Percentiles rank a stretch among this genome's conserved stretches.
phyloP scores from a whole-genome alignment of 1,140 invertebrate genomes.

The Acromyrmex echinatior region DNA sequence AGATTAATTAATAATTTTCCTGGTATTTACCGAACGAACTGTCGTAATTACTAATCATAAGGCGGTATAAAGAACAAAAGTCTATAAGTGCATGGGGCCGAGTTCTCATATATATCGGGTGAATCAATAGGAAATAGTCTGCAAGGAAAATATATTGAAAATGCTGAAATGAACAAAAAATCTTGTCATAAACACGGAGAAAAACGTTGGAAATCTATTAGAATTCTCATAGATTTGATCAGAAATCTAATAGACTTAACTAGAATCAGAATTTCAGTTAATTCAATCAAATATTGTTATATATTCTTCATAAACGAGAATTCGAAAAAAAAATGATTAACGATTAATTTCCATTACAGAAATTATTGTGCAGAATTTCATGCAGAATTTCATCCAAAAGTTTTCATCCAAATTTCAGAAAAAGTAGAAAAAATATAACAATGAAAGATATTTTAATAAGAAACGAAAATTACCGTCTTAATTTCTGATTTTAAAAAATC shows the following conservation, averaged over 20 bases:
- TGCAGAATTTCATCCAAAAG: background rate
- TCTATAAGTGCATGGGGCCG: background rate
- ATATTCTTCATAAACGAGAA: background rate
- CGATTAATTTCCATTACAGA: background rate
- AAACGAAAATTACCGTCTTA: background rate
- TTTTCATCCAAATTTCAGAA: background rate
- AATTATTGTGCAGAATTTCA: background rate
- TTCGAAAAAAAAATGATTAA: background rate
- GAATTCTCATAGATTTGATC: too few species aligned
- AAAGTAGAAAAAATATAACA: background rate
- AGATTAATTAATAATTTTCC: slow-evolving; percentile 39
- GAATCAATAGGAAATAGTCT: background rate
- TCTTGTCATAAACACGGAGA: too few species aligned
- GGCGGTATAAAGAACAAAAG: slow-evolving; percentile 1
- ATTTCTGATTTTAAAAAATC: background rate
- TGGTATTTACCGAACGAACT: slow-evolving; percentile 16
- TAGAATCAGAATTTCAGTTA: too few species aligned
- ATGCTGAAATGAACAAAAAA: background rate
- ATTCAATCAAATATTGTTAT: too few species aligned
- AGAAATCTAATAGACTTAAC: too few species aligned
- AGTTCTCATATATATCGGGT: background rate
- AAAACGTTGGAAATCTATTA: too few species aligned
- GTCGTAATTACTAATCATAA: slow-evolving; percentile 1
- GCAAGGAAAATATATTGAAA: background rate
- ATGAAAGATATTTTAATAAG: background rate